Evolutionary conservation across 2,888 invertebrate genomes (phyloP).

Genomic region (Euproctis similis): DNA sequence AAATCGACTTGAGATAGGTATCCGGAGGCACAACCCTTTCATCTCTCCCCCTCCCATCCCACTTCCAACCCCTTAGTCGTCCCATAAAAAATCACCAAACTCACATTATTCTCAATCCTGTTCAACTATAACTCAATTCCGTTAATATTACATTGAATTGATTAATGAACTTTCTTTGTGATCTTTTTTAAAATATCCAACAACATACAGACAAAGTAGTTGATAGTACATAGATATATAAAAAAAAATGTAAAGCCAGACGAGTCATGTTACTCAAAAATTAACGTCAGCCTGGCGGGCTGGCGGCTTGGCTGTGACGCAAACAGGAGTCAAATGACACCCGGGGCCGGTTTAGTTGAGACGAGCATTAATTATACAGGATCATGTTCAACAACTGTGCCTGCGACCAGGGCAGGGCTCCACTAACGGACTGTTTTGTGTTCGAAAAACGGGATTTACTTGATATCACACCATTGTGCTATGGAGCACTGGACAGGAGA

Average conservation of each 20-base stretch:
- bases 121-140: too few species aligned
- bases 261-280: slow-evolving; percentile 59
- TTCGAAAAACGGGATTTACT: slow-evolving; percentile 21
- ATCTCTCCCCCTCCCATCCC: too few species aligned
- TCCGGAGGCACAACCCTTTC: too few species aligned
- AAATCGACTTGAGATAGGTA: too few species aligned
- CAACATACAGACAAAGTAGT: slow-evolving; percentile 17
- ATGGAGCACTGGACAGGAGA: not conserved
- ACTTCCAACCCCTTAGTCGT: too few species aligned
- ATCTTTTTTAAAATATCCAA: too few species aligned
- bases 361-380: slow-evolving; percentile 58
- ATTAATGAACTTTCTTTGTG: too few species aligned
- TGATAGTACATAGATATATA: slow-evolving; percentile 25
- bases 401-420: too few species aligned
- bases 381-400: slow-evolving; percentile 41
- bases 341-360: slow-evolving; percentile 44
- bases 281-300: slow-evolving; percentile 47
- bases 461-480: slow-evolving; percentile 9
- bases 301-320: slow-evolving; percentile 37
- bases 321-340: slow-evolving; percentile 37
- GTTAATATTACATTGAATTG: too few species aligned
- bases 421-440: slow-evolving; percentile 22
- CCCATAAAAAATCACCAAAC: too few species aligned
- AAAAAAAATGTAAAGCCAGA: slow-evolving; percentile 39
- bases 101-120: too few species aligned